Evolutionary conservation across 2,113 vertebrate species (phyloP).

Genomic region (Eupsittula cactorum): DNA sequence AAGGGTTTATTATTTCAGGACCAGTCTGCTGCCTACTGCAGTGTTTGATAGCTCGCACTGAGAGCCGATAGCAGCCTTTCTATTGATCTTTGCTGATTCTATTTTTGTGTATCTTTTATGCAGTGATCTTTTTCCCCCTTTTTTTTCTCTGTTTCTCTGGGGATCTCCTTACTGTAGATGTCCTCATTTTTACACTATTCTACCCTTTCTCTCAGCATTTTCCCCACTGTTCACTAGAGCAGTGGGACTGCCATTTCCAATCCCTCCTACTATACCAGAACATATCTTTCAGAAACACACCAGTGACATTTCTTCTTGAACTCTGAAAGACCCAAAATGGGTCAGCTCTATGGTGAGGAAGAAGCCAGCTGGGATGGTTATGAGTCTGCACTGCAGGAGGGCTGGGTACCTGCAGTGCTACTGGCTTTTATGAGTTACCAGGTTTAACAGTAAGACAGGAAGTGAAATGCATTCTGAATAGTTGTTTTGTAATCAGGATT

Average conservation of each 20-base stretch:
- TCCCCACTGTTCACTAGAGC: neutral
- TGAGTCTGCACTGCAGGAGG: neutral
- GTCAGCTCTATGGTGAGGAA: accelerated
- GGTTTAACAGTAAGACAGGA: neutral
- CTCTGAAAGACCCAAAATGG: neutral
- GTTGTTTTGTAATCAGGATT: neutral
- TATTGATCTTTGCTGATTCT: neutral
- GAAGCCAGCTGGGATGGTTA: neutral
- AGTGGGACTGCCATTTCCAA: neutral
- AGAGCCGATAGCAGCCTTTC: neutral
- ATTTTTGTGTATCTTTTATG: neutral
- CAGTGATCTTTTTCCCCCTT: neutral
- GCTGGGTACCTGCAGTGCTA: neutral
- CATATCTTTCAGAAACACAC: neutral
- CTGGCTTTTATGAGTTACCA: neutral
- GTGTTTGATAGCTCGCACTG: neutral
- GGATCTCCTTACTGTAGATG: neutral
- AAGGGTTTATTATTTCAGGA: neutral
- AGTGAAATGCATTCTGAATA: neutral
- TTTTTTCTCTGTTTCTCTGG: neutral
- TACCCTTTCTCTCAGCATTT: neutral
- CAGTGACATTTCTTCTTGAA: neutral
- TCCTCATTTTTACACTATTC: neutral
- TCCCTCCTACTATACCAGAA: neutral
- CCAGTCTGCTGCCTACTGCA: neutral